Conservation (phyloP, 2,113 vertebrate species). For the Chamaea fasciata region DNA sequence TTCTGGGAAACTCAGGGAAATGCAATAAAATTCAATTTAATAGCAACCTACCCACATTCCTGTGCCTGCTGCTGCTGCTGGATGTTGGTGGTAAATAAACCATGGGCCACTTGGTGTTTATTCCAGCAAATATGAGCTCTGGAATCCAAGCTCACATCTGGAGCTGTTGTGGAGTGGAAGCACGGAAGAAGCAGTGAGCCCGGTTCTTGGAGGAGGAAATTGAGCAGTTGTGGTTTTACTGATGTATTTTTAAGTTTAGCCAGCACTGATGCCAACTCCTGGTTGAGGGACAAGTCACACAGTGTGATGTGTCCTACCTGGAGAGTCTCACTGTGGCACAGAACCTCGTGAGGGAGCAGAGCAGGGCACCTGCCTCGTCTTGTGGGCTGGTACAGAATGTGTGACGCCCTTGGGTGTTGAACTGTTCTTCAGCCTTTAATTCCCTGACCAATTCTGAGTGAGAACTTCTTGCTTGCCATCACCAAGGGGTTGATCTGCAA, state of each 20-base stretch:
- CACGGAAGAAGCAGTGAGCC: neutral
- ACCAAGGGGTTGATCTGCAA: neutral
- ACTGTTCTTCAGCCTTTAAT: neutral
- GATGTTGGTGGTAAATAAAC: neutral
- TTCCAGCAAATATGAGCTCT: neutral
- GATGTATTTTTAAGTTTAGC: neutral
- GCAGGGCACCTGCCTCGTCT: neutral
- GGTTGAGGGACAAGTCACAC: neutral
- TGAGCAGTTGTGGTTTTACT: neutral
- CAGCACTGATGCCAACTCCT: neutral
- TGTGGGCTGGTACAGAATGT: neutral
- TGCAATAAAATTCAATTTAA: slow-evolving; percentile 18
- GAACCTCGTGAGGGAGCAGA: neutral
- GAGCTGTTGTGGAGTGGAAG: neutral
- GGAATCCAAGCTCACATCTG: neutral
- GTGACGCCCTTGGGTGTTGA: neutral
- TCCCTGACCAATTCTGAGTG: rapidly evolving
- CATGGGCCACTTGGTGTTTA: neutral
- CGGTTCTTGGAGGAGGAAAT: neutral
- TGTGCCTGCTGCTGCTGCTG: neutral
- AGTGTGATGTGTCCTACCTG: neutral
- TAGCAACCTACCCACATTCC: neutral
- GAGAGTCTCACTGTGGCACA: neutral
- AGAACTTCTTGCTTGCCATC: neutral
- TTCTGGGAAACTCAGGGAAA: slow-evolving; percentile 39